Conservation (phyloP, 1,140 invertebrate species). For the Eulimnadia texana region DNA sequence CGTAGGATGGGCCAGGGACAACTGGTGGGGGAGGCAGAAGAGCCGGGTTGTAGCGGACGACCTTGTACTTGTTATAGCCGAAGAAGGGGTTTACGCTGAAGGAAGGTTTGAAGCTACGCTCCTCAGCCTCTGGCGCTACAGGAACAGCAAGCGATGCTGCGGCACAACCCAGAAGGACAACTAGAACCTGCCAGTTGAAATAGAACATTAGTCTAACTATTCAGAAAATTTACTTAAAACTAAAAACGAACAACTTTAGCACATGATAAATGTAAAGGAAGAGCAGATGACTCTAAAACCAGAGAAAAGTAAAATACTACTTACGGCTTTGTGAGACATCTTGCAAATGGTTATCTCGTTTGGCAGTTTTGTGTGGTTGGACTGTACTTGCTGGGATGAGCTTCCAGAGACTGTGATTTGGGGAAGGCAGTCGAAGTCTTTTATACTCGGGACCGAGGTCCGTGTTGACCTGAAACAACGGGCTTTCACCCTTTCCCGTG, state of each 20-base stretch:
- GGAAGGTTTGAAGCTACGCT: slow-evolving; percentile 1
- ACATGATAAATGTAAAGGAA: too few species aligned
- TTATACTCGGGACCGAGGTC: background rate
- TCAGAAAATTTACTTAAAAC: too few species aligned
- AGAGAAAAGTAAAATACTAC: too few species aligned
- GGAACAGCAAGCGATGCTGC: background rate
- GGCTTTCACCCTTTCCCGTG: background rate
- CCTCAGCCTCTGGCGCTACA: background rate
- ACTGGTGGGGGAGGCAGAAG: background rate
- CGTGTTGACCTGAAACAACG: background rate
- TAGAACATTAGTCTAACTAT: background rate
- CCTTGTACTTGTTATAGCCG: slow-evolving; percentile 10
- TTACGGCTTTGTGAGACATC: background rate
- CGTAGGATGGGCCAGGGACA: background rate
- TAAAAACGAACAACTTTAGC: too few species aligned
- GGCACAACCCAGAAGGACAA: background rate
- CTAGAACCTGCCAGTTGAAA: background rate
- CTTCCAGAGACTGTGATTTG: background rate
- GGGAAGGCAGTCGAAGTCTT: background rate
- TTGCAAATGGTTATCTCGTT: background rate
- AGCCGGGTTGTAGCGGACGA: background rate
- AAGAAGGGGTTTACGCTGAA: slow-evolving; percentile 5
- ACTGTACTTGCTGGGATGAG: background rate
- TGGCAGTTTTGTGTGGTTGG: background rate
- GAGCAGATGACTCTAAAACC: too few species aligned